Conservation (phyloP, 2,113 vertebrate genomes). For the Choloepus hoffmanni region DNA sequence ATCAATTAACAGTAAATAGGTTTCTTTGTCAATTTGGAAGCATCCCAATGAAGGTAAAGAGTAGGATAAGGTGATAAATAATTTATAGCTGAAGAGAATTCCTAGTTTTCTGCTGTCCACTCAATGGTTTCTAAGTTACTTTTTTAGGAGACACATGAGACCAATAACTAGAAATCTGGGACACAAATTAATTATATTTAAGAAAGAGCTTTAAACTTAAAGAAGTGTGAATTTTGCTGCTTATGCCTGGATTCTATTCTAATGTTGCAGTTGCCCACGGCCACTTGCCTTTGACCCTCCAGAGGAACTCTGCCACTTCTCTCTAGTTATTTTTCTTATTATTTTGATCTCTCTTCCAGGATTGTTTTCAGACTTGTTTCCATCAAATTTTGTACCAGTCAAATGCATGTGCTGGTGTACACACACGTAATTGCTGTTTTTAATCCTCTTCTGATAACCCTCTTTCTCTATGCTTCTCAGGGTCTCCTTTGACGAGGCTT, state of each 20-base stretch:
- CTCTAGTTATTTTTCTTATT: background rate
- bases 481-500: background rate
- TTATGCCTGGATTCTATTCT: slow-evolving; percentile 56
- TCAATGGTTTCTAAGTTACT: slow-evolving; percentile 77
- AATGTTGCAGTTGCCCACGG: background rate
- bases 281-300: background rate
- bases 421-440: background rate
- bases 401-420: background rate
- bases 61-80: slow-evolving; percentile 85
- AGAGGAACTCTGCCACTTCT: background rate
- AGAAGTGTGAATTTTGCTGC: slow-evolving; percentile 69
- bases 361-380: slow-evolving; percentile 4
- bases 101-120: slow-evolving; percentile 73
- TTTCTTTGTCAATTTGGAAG: slow-evolving; percentile 86
- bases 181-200: slow-evolving; percentile 68
- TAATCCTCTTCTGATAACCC: background rate
- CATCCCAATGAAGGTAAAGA: slow-evolving; percentile 84
- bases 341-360: slow-evolving; percentile 9
- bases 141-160: slow-evolving; percentile 80
- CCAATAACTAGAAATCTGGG: slow-evolving; percentile 75
- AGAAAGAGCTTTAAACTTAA: slow-evolving; percentile 59
- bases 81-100: slow-evolving; percentile 84
- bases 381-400: background rate
- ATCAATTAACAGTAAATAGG: slow-evolving; percentile 89
- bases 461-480: background rate